These are phyloP conservation scores for Epirrhoe tristata DNA, from an alignment of 2,888 invertebrate genomes.

Conservation along the genomic window DNA sequence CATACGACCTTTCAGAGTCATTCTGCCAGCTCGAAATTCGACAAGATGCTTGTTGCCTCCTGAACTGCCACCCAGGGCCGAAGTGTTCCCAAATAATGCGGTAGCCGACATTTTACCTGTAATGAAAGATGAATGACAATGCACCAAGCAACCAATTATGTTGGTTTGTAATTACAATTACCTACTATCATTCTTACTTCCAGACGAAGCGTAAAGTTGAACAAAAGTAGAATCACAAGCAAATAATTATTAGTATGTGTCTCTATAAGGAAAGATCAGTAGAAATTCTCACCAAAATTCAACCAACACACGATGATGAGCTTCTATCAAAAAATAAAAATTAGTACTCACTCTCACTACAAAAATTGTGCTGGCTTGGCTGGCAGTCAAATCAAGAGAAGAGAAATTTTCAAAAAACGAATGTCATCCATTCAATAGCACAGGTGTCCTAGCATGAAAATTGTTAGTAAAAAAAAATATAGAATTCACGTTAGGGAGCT, in stretches of 20 bases:
- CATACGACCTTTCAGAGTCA: conserved; percentile 97
- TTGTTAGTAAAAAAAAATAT: too few species aligned
- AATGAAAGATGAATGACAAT: neutral
- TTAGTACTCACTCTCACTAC: too few species aligned
- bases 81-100: conserved; percentile 91
- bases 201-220: neutral
- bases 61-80: conserved; percentile 91
- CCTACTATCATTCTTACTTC: neutral
- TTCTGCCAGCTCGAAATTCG: conserved; percentile 98
- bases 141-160: neutral
- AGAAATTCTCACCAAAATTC: neutral
- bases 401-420: neutral
- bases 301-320: neutral
- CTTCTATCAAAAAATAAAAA: too few species aligned
- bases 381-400: too few species aligned
- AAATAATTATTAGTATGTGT: too few species aligned
- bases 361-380: neutral
- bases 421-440: neutral
- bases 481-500: neutral
- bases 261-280: neutral
- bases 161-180: too few species aligned
- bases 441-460: neutral
- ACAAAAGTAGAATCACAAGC: neutral
- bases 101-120: conserved; percentile 85
- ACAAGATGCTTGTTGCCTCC: conserved; percentile 95